phyloP scores from a whole-genome alignment of 2,888 invertebrate species.

The Lamellibrachia columna region DNA sequence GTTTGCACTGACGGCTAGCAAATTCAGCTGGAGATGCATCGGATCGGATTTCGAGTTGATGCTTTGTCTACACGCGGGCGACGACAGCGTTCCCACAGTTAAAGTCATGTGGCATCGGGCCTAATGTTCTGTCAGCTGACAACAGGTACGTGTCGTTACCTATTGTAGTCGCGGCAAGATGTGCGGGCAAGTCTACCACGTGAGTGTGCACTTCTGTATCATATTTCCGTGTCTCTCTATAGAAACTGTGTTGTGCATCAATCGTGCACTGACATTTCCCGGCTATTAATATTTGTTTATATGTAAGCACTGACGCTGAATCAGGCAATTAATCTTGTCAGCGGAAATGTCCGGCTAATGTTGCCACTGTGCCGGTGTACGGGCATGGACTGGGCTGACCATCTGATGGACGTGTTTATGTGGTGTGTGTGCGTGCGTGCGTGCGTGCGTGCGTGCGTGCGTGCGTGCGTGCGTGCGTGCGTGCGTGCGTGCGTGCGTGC shows the following conservation, averaged over 20 bases:
- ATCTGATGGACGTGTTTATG: constrained; percentile 8
- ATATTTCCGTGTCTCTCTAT: not conserved
- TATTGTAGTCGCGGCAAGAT: not conserved
- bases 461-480: not conserved
- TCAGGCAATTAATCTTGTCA: constrained; percentile 6
- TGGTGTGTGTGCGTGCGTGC: not conserved
- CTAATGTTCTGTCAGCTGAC: constrained; percentile 12
- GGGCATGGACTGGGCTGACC: not conserved
- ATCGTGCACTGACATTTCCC: not conserved
- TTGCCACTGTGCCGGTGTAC: not conserved
- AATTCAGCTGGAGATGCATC: constrained; percentile 6
- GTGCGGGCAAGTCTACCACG: not conserved
- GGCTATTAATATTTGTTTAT: not conserved
- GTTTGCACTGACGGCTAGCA: not conserved
- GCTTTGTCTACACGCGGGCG: constrained; percentile 2
- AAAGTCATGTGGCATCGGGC: constrained; percentile 4
- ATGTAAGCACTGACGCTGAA: not conserved
- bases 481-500: not conserved
- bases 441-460: not conserved
- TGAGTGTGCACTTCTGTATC: not conserved
- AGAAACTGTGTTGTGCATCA: not conserved
- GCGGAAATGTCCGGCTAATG: constrained; percentile 3
- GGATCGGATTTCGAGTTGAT: not conserved
- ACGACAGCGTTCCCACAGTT: constrained; percentile 5
- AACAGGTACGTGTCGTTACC: not conserved